Percentiles rank a stretch among this genome's conserved stretches.
These are phyloP conservation scores for Sander vitreus DNA, from an alignment of 2,113 vertebrate species.

Conservation along the genomic window DNA sequence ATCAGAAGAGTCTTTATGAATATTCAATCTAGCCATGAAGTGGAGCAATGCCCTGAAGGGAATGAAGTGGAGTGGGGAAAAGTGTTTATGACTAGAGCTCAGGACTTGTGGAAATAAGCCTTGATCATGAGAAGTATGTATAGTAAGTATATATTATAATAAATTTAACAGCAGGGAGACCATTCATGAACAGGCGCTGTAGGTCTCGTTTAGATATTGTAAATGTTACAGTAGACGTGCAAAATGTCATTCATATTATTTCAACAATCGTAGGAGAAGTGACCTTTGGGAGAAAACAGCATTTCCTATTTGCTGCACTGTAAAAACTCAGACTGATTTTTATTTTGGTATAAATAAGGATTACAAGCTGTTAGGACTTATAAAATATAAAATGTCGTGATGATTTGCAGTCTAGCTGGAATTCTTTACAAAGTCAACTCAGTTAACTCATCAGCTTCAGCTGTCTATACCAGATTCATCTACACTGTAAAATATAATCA, in stretches of 20 bases:
- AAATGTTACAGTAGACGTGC: not conserved
- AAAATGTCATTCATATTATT: not conserved
- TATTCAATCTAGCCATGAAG: constrained; percentile 74
- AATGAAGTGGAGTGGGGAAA: constrained; percentile 53
- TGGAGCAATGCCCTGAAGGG: constrained; percentile 67
- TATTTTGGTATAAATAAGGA: not conserved
- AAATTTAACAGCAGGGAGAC: constrained; percentile 17
- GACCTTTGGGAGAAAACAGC: not conserved
- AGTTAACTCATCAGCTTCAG: not conserved
- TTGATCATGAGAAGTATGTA: constrained; percentile 31
- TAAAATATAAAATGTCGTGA: not conserved
- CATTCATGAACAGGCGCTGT: not conserved
- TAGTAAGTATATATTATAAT: constrained; percentile 23
- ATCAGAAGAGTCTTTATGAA: constrained; percentile 71
- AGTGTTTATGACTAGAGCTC: constrained; percentile 62
- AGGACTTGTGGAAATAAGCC: constrained; percentile 48
- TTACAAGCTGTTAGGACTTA: not conserved
- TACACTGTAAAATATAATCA: too few species aligned
- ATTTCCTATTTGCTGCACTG: not conserved
- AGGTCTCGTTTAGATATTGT: not conserved
- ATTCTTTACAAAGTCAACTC: not conserved
- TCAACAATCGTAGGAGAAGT: not conserved
- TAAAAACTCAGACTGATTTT: not conserved
- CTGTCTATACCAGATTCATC: too few species aligned
- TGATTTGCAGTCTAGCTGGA: not conserved